phyloP scores from a whole-genome alignment of 2,113 vertebrate genomes.

The Noctilio leporinus region DNA sequence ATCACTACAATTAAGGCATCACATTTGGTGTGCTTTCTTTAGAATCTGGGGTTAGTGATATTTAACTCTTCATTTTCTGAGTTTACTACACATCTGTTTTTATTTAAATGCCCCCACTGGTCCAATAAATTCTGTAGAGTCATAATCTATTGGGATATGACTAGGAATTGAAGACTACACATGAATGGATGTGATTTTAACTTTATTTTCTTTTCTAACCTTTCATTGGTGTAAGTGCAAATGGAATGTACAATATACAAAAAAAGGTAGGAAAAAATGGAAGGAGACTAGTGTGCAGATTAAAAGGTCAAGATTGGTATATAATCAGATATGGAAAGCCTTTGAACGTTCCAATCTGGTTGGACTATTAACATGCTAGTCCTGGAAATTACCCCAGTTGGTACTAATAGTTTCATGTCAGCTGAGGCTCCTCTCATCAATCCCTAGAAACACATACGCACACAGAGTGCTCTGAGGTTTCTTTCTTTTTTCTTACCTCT shows the following conservation, averaged over 20 bases:
- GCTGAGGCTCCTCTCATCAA: not conserved
- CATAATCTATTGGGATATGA: not conserved
- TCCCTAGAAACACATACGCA: not conserved
- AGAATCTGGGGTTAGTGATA: not conserved
- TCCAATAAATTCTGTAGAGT: not conserved
- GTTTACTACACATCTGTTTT: not conserved
- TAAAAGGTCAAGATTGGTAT: not conserved
- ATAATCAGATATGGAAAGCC: not conserved
- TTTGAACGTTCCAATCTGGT: not conserved
- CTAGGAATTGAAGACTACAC: not conserved
- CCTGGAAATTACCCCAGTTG: not conserved
- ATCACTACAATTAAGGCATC: conserved; percentile 10
- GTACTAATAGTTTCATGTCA: not conserved
- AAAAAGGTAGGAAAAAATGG: not conserved
- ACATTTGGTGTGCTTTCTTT: conserved; percentile 18
- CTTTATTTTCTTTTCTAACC: not conserved
- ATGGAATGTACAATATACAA: not conserved
- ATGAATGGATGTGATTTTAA: not conserved
- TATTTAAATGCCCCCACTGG: not conserved
- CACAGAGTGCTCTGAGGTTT: not conserved
- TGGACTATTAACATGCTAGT: not conserved
- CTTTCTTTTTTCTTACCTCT: not conserved
- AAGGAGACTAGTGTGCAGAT: not conserved
- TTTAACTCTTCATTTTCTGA: not conserved
- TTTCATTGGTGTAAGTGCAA: not conserved